A percentile compares a stretch with the other conserved stretches of the same genome.
phyloP scores from a whole-genome alignment of 2,888 invertebrate species.

The Agrenia bidenticulata region DNA sequence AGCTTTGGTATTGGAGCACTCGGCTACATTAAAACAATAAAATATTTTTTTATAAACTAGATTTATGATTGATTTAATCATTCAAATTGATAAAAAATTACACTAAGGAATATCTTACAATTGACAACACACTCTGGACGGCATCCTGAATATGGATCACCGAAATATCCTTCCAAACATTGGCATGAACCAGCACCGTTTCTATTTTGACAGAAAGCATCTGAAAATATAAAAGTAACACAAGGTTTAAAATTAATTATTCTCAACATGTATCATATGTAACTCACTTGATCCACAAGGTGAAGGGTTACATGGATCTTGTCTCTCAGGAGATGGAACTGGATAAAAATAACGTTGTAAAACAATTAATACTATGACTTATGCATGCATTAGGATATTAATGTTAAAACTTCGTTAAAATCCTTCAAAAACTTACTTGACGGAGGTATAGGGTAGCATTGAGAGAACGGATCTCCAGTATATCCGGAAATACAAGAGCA shows the following conservation, averaged over 20 bases:
- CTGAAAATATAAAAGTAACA: constrained; percentile 58
- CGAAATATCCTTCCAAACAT: constrained; percentile 58
- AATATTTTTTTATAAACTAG: constrained; percentile 57
- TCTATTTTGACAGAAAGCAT: constrained; percentile 55
- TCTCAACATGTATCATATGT: not conserved
- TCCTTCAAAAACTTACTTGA: too few relatives aligned
- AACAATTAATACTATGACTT: too few relatives aligned
- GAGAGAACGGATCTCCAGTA: constrained; percentile 61
- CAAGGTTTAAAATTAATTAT: constrained; percentile 64
- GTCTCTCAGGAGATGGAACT: constrained; percentile 9
- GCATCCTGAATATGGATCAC: constrained; percentile 74
- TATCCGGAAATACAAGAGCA: constrained; percentile 63
- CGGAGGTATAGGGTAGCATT: constrained; percentile 55
- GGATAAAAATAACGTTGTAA: too few relatives aligned
- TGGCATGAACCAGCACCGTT: constrained; percentile 34
- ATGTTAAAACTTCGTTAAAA: too few relatives aligned
- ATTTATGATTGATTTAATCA: not conserved
- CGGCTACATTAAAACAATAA: constrained; percentile 10
- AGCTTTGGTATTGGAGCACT: constrained; percentile 54
- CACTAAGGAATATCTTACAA: constrained; percentile 40
- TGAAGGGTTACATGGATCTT: constrained; percentile 37
- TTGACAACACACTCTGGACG: constrained; percentile 68
- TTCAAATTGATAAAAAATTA: not conserved
- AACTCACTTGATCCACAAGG: constrained; percentile 36
- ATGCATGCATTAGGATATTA: too few relatives aligned